Base-by-base conservation (phyloP, 2,888 invertebrate genomes). In the Cosmia trapezina region DNA sequence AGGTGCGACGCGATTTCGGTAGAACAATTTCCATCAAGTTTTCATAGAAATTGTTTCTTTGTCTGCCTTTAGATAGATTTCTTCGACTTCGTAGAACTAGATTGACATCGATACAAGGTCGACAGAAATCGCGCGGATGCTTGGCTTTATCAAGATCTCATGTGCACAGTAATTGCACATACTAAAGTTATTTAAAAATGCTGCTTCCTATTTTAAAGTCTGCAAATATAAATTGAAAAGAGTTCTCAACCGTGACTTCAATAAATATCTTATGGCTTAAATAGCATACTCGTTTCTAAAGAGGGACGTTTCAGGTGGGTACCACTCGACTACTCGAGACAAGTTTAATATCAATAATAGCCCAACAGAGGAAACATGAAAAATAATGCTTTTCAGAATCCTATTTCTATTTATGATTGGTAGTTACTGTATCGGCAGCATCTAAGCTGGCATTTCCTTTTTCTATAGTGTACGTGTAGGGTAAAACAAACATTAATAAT, bases 231-330 rank as follows among this genome's bases (percentile, higher is more conserved):
- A 28, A 54, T 37, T 54, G 28, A 22, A 63, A 47, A 57, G 12
- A 43, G 17, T 41, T 41, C 12, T 41, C 45, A 54, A n/a, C 9
- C 11, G 45, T 17, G 33, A 45, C 5, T 17, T 11, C 37, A 59
- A 59, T 75, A 73, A 59, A 66, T 76, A 57, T 45, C 4, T 45
- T 57, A 66, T 45, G 66, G 28, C 2, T 22, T 65, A n/a, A 28
- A 37, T 19, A 66, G 37, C 22, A 28, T 45, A 28, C n/a, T 28
- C 9, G 28, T 51, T 47, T 33, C 28, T 37, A 17, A 47, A 56
- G 54, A 73, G 14, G 17, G 51, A 51, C 17, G 43, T 37, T 59
- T 11, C 54, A 74, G 54, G 12, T 14, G 56, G 17, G n/a, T 47
- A 54, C 14, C 61, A 22, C 47, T 47, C 22, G 43, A 33, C 7